Evolutionary conservation across 1,140 invertebrate genomes (phyloP).

Genomic region (Diuraphis noxia): DNA sequence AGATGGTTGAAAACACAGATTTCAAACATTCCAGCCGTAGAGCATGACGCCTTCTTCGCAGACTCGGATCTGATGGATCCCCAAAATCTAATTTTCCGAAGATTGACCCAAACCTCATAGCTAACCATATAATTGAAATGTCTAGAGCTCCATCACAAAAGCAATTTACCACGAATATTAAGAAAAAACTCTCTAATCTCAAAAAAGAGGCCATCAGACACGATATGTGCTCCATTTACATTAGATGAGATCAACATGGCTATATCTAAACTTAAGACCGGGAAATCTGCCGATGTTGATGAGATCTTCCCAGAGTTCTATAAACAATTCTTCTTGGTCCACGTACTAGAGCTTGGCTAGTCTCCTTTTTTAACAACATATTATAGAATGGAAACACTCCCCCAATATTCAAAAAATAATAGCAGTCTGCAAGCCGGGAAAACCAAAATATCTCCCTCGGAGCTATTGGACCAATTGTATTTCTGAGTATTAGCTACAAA

Average conservation of each 20-base stretch:
- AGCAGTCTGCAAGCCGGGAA: background rate
- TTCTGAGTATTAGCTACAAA: background rate
- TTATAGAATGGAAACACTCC: background rate
- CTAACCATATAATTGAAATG: too few species aligned
- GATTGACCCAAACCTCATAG: too few species aligned
- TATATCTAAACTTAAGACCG: background rate
- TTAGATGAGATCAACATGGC: background rate
- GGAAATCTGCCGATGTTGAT: background rate
- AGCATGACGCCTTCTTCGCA: too few species aligned
- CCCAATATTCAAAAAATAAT: background rate
- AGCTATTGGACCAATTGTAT: background rate
- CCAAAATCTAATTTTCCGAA: too few species aligned
- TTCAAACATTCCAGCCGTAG: too few species aligned
- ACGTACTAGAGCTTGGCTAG: background rate
- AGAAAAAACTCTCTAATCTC: background rate
- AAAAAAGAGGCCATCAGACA: background rate
- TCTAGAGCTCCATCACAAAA: too few species aligned
- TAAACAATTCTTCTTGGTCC: constrained; percentile 6
- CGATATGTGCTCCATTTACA: background rate
- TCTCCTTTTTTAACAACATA: background rate
- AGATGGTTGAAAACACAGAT: too few species aligned
- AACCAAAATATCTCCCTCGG: background rate
- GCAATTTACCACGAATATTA: too few species aligned
- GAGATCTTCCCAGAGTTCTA: background rate
- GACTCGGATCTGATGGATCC: too few species aligned